These are phyloP conservation scores for Cephus runcator DNA, from an alignment of 2,888 invertebrate species.

Conservation along the genomic window DNA sequence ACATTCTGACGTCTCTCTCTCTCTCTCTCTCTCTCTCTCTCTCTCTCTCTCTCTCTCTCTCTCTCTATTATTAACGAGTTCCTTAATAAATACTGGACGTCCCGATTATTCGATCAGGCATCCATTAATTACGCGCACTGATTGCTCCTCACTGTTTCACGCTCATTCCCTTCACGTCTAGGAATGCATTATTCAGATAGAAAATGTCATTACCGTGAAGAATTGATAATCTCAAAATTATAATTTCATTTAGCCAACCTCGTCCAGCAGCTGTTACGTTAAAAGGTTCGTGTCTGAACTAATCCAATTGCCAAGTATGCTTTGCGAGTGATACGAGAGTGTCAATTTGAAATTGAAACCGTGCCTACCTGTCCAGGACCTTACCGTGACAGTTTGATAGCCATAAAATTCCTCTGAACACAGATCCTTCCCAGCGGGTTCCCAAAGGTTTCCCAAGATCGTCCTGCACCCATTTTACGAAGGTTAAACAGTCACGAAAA, in stretches of 20 bases:
- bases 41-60: neutral
- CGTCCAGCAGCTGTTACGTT: neutral
- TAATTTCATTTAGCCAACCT: neutral
- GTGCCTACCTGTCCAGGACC: constrained; percentile 26
- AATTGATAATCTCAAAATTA: neutral
- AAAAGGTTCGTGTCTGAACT: neutral
- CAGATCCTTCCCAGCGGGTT: neutral
- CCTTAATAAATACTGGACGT: neutral
- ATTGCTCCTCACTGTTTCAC: neutral
- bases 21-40: neutral
- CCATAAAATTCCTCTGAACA: neutral
- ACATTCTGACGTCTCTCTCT: constrained; percentile 38
- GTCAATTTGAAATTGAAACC: constrained; percentile 36
- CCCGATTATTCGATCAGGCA: neutral
- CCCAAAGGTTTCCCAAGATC: neutral
- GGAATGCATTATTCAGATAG: neutral
- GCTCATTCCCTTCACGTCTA: neutral
- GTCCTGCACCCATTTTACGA: constrained; percentile 34
- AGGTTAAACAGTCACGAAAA: constrained; percentile 32
- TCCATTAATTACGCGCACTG: neutral
- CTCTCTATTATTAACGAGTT: neutral
- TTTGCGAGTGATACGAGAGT: constrained; percentile 1
- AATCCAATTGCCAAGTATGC: neutral
- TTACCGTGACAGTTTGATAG: constrained; percentile 15
- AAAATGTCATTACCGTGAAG: neutral